Evolutionary conservation across 1,140 invertebrate genomes (phyloP).

Genomic region (Lordiphosa mommai): DNA sequence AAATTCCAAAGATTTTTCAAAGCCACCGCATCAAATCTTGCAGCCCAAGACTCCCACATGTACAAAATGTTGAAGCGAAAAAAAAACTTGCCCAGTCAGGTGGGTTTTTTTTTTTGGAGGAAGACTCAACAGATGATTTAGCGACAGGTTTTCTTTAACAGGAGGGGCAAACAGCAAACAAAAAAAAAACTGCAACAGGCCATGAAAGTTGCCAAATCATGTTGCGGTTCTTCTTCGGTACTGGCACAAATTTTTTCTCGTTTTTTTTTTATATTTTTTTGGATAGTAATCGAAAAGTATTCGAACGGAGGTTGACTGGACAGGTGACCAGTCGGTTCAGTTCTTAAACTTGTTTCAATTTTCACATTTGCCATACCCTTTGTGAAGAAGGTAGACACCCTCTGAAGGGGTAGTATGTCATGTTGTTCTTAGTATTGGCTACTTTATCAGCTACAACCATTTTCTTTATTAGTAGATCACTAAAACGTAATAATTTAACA

Average conservation of each 20-base stretch:
- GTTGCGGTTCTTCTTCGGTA: constrained; percentile 28
- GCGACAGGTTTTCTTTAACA: constrained; percentile 51
- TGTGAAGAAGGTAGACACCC: no score
- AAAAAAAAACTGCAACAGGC: constrained; percentile 28
- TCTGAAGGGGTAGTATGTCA: neutral
- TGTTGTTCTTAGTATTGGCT: no score
- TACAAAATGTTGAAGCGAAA: no score
- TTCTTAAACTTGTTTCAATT: constrained; percentile 76
- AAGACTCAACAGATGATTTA: constrained; percentile 63
- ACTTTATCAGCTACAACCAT: no score
- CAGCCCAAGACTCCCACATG: constrained; percentile 55
- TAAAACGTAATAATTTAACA: no score
- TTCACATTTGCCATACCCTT: constrained; percentile 23
- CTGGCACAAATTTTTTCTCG: neutral
- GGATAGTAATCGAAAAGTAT: constrained; percentile 59
- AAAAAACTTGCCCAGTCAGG: constrained; percentile 59
- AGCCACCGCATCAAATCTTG: constrained; percentile 65
- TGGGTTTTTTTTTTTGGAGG: constrained; percentile 34
- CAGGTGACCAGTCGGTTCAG: constrained; percentile 66
- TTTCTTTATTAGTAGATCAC: no score
- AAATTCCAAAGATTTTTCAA: constrained; percentile 71
- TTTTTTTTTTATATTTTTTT: constrained; percentile 23
- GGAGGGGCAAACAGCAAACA: neutral
- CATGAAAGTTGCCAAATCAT: constrained; percentile 74
- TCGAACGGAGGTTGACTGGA: constrained; percentile 49